A percentile compares a stretch with the other conserved stretches of the same genome.
Evolutionary conservation across 2,888 invertebrate genomes (phyloP).

Genomic region (Hirtodrosophila confusa): DNA sequence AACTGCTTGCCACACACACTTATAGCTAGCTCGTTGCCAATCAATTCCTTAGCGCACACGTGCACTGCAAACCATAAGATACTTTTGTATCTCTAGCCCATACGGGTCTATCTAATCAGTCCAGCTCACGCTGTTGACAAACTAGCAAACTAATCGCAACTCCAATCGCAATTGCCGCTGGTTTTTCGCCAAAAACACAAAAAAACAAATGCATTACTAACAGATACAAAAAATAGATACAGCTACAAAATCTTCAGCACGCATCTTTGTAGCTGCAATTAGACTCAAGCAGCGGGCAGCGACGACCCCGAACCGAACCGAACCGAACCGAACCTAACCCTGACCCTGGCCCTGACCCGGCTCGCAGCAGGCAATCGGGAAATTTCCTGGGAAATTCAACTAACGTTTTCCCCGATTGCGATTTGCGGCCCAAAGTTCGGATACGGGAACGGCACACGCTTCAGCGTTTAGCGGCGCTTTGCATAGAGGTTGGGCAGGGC

Average conservation of each 20-base stretch:
- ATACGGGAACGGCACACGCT: conserved; percentile 51
- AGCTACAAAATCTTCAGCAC: conserved; percentile 3
- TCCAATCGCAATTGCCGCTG: conserved; percentile 36
- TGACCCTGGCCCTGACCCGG: conserved; percentile 19
- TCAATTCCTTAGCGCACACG: too few species aligned
- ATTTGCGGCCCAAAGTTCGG: conserved; percentile 15
- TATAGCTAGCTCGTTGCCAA: too few species aligned
- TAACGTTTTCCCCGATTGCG: conserved; percentile 17
- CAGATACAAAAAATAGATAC: conserved; percentile 11
- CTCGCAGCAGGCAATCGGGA: conserved; percentile 42
- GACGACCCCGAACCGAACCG: conserved; percentile 2
- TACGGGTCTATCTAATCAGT: conserved; percentile 59
- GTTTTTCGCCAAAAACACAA: conserved; percentile 50
- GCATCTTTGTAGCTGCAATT: conserved; percentile 44
- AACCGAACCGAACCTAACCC: background rate
- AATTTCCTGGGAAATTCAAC: conserved; percentile 44
- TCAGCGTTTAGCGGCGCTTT: conserved; percentile 65
- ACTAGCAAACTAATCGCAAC: conserved; percentile 32
- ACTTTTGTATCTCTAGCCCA: conserved; percentile 15
- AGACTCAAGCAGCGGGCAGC: conserved; percentile 47
- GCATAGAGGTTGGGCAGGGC: conserved; percentile 60
- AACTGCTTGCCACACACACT: too few species aligned
- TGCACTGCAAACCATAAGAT: conserved; percentile 6
- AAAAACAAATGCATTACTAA: background rate
- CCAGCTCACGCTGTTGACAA: conserved; percentile 34